Percentiles rank a stretch among this genome's conserved stretches.
Evolutionary conservation across 2,113 vertebrate species (phyloP).

Genomic region (Embiotoca jacksoni): DNA sequence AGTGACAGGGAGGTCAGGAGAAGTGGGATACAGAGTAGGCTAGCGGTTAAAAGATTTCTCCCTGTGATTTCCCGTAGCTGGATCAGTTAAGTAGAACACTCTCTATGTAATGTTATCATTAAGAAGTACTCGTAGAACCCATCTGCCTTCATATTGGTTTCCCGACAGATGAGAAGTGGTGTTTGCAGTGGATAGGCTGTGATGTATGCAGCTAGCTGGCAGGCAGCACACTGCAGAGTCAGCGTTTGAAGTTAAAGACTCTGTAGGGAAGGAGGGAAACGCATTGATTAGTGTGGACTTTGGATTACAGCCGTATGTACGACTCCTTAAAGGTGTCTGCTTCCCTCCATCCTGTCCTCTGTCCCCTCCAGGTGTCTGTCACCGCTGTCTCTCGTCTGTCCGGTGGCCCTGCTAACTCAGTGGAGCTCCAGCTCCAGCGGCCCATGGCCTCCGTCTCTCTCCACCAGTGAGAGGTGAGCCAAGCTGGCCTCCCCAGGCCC

Average conservation of each 20-base stretch:
- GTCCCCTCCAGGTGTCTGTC: constrained; percentile 5
- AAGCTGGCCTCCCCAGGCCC: constrained; percentile 83
- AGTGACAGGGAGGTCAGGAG: constrained; percentile 8
- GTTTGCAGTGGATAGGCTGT: constrained; percentile 31
- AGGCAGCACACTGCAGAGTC: constrained; percentile 48
- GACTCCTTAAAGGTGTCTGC: constrained; percentile 1
- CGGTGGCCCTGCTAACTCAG: constrained; percentile 12
- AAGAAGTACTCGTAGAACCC: constrained; percentile 8
- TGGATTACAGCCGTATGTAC: not conserved
- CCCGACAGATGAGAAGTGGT: constrained; percentile 15
- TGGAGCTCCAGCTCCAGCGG: constrained; percentile 61
- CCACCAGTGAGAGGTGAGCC: constrained; percentile 73
- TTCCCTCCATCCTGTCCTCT: not conserved
- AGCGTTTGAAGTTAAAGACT: constrained; percentile 58
- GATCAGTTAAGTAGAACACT: constrained; percentile 1
- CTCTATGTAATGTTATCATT: constrained; percentile 3
- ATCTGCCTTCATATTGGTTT: constrained; percentile 7
- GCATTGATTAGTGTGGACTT: constrained; percentile 24
- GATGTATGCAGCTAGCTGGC: constrained; percentile 50
- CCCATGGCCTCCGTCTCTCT: constrained; percentile 75
- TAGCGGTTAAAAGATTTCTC: constrained; percentile 1
- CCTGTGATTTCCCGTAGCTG: not conserved
- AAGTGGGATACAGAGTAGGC: not conserved
- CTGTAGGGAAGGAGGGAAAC: constrained; percentile 19
- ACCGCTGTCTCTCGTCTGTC: not conserved